Percentiles rank a stretch among this genome's conserved stretches.
phyloP scores from a whole-genome alignment of 2,113 vertebrate genomes.

The Dromaius novaehollandiae region DNA sequence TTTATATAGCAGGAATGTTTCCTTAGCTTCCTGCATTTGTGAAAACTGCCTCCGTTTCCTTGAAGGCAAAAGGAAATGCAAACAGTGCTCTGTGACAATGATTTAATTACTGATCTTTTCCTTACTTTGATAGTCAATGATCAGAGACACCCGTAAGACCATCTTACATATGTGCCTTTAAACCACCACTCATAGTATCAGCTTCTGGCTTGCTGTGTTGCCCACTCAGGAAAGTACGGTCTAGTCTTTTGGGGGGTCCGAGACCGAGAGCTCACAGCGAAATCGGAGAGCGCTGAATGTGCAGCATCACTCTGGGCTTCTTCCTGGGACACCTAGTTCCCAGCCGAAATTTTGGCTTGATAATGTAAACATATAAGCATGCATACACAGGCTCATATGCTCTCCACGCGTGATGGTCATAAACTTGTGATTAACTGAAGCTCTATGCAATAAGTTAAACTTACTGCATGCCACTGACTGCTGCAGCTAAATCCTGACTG shows the following conservation, averaged over 20 bases:
- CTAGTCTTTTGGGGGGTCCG: rapidly evolving
- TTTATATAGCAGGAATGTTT: background rate
- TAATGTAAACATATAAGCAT: background rate
- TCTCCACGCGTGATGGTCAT: background rate
- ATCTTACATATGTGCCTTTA: rapidly evolving
- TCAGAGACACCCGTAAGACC: background rate
- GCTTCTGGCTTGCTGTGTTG: background rate
- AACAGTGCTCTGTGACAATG: background rate
- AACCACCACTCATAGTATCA: rapidly evolving
- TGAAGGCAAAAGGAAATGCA: background rate
- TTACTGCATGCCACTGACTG: background rate
- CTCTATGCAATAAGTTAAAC: background rate
- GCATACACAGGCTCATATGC: rapidly evolving
- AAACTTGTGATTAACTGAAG: background rate
- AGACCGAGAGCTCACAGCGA: rapidly evolving
- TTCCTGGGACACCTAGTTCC: background rate
- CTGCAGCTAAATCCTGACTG: background rate
- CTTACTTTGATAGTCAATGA: background rate
- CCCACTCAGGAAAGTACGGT: background rate
- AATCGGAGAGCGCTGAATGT: background rate
- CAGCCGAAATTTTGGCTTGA: background rate
- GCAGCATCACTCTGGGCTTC: background rate
- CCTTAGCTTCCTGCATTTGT: background rate
- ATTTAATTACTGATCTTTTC: background rate
- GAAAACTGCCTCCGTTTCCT: background rate